phyloP scores from a whole-genome alignment of 2,113 vertebrate genomes.

The Bucco capensis region DNA sequence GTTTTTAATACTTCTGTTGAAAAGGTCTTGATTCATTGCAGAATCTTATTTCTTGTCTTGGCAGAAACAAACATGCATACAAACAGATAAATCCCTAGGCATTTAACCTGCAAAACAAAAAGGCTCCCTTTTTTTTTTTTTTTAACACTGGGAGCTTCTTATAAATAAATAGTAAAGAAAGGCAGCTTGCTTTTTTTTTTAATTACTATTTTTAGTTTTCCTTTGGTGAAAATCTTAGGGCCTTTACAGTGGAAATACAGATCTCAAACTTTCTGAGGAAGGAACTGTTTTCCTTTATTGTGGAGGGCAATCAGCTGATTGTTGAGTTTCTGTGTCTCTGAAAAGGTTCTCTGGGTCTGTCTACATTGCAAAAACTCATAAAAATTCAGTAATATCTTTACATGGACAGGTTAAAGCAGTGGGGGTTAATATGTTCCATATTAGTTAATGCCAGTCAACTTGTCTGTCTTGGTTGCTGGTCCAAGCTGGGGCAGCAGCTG shows the following conservation, averaged over 20 bases:
- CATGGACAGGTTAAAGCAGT: background rate
- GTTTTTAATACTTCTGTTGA: slow-evolving; percentile 45
- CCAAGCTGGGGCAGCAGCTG: accelerated
- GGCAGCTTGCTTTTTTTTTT: background rate
- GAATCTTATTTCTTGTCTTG: slow-evolving; percentile 40
- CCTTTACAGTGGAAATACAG: slow-evolving; percentile 43
- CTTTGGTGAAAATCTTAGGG: slow-evolving; percentile 1
- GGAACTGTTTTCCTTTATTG: background rate
- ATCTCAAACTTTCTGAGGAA: background rate
- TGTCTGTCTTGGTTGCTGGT: background rate
- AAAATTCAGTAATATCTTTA: background rate
- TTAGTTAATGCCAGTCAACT: background rate
- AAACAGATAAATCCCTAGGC: slow-evolving; percentile 64
- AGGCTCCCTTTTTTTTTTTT: background rate
- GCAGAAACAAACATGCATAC: slow-evolving; percentile 58
- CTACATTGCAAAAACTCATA: background rate
- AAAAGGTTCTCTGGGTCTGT: background rate
- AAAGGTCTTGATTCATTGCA: slow-evolving; percentile 53
- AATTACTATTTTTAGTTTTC: background rate
- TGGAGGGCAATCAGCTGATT: background rate
- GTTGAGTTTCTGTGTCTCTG: background rate
- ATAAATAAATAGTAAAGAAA: background rate
- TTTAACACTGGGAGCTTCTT: slow-evolving; percentile 12
- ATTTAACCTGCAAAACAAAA: slow-evolving; percentile 39
- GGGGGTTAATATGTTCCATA: background rate